These are phyloP conservation scores for Rhagologus leucostigma DNA, from an alignment of 2,113 vertebrate species.

Conservation along the genomic window DNA sequence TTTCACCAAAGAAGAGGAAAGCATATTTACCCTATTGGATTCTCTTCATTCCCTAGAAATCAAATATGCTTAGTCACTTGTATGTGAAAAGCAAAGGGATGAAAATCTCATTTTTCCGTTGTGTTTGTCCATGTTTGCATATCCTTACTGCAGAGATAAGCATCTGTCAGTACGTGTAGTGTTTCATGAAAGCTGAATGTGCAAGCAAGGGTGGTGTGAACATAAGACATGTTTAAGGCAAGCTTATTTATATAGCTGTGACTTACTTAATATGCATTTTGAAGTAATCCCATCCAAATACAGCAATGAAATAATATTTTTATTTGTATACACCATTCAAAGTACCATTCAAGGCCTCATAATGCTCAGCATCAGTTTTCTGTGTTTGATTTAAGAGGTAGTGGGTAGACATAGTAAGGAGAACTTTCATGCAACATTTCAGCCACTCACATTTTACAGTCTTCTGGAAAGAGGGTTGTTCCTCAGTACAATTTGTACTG, in stretches of 20 bases:
- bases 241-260: background rate
- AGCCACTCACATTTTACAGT: background rate
- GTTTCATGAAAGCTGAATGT: background rate
- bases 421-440: background rate
- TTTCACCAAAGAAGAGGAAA: background rate
- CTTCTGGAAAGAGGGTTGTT: background rate
- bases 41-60: background rate
- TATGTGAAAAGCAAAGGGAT: background rate
- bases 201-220: background rate
- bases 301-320: background rate
- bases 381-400: background rate
- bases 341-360: background rate
- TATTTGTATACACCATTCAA: background rate
- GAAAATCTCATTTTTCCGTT: background rate
- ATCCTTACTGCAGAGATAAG: background rate
- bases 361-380: background rate
- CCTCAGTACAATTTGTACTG: background rate
- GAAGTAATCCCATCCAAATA: background rate
- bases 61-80: background rate
- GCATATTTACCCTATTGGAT: background rate
- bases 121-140: background rate
- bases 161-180: background rate
- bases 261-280: background rate
- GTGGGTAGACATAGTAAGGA: accelerated
- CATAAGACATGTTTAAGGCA: background rate